These are phyloP conservation scores for Trochalopteron elliotii DNA, from an alignment of 2,113 vertebrate genomes.

Conservation along the genomic window DNA sequence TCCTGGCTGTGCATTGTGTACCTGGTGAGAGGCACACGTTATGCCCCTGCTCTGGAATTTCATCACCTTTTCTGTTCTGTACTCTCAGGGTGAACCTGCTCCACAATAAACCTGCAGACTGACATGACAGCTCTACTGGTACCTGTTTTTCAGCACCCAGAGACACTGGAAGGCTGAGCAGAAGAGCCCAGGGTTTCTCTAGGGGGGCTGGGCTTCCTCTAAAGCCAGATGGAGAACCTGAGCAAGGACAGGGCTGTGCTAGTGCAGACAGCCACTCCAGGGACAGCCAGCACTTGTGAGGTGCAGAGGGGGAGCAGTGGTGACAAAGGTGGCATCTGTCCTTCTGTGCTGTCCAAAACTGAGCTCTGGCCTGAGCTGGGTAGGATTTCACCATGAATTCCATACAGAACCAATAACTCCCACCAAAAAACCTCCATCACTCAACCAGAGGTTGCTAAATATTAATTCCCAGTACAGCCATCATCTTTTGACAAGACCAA, in stretches of 20 bases:
- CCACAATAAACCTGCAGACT: conserved; percentile 71
- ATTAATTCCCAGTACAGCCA: background rate
- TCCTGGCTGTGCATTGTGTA: background rate
- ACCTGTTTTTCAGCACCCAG: conserved; percentile 54
- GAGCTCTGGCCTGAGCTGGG: background rate
- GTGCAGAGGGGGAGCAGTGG: background rate
- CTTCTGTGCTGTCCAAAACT: background rate
- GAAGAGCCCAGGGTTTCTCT: background rate
- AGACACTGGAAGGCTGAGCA: background rate
- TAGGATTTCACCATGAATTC: background rate
- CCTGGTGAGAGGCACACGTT: background rate
- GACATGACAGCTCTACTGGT: conserved; percentile 38
- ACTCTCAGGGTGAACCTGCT: conserved; percentile 53
- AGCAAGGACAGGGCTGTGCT: background rate
- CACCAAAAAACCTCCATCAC: background rate
- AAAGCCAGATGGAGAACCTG: background rate
- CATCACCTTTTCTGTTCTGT: conserved; percentile 65
- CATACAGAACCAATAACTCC: rapidly evolving
- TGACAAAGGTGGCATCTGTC: background rate
- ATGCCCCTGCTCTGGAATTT: conserved; percentile 14
- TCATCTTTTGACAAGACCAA: background rate
- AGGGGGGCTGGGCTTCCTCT: background rate
- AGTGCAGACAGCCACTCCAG: rapidly evolving
- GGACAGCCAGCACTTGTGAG: background rate
- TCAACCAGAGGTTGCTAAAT: background rate